Evolutionary conservation across 2,113 vertebrate species (phyloP), one percentile per base, ranked within the genome.

Genomic region (Indri indri): DNA sequence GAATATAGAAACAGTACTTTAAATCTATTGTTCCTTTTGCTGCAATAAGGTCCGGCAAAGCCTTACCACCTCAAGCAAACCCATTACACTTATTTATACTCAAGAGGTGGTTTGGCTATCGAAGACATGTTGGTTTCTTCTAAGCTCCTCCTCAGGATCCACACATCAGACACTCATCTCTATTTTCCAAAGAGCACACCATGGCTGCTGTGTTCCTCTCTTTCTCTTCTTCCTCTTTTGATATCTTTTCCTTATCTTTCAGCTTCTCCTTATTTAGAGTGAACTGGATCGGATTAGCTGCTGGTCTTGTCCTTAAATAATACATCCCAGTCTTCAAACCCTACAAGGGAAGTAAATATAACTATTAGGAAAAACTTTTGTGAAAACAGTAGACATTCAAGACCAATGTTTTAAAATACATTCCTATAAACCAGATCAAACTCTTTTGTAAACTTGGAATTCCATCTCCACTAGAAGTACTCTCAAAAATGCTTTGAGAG

Each of bases 241-340:
- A 96, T 2, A 79, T 50, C 20, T 98, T 97, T 94, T 99, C 99
- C 2, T 98, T 97, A 63, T 99, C 99, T 88, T 99, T 98, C 80
- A 99, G 97, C 47, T 99, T 99, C 98, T 99, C 99, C 94, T 99
- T 99, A 99, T 99, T 99, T 30, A 99, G 98, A 61, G 99, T 99
- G 98, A 99, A 99, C 98, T 99, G 99, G 98, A 99, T 99, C 5
- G 99, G 99, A 96, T 99, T 99, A 54, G 99, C 99, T 0, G 99
- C 99, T 0, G 99, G 99, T 95, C 99, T 99, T 0, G 99, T 99
- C 90, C 99, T 97, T 30, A 99, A 99, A 47, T 99, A 99, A 98
- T 99, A 99, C 99, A 99, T 99, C 34, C 99, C 99, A 0, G 99
- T 99, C 99, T 99, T 99, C 90, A 99, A 98, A 34, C 99, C 99